Percentiles rank a stretch among this genome's conserved stretches.
Evolutionary conservation across 2,888 invertebrate species (phyloP).

Genomic region (Lasiommata megera): DNA sequence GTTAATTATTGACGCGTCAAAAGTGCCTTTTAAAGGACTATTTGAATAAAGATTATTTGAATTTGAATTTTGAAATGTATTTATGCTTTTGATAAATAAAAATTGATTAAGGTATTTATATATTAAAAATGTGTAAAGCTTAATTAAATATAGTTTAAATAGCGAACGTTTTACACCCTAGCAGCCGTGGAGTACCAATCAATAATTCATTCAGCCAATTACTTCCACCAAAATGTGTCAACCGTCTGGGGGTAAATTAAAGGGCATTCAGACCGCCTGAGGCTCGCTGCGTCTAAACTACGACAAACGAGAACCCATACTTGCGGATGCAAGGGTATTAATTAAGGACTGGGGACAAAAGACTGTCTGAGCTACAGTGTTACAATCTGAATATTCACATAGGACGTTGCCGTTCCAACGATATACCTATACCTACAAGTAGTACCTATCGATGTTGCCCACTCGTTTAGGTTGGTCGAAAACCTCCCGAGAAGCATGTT

Average conservation of each 20-base stretch:
- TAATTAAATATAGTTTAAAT: too few relatives aligned
- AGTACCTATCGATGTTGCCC: too few relatives aligned
- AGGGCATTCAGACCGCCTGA: conserved; percentile 28
- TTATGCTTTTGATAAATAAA: too few relatives aligned
- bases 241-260: conserved; percentile 30
- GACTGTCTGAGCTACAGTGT: conserved; percentile 24
- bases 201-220: conserved; percentile 15
- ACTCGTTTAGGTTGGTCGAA: too few relatives aligned
- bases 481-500: too few relatives aligned
- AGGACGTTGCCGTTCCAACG: background rate
- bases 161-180: background rate
- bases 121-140: too few relatives aligned
- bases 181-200: background rate
- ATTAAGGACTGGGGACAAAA: conserved; percentile 30
- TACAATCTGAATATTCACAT: conserved; percentile 23
- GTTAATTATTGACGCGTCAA: too few relatives aligned
- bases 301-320: conserved; percentile 14
- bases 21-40: too few relatives aligned
- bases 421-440: too few relatives aligned
- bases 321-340: conserved; percentile 28
- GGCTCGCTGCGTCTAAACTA: conserved; percentile 24
- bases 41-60: too few relatives aligned
- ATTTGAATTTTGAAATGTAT: too few relatives aligned
- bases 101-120: too few relatives aligned
- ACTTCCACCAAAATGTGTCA: conserved; percentile 20